phyloP scores from a whole-genome alignment of 2,113 vertebrate genomes.

The Anolis carolinensis region DNA sequence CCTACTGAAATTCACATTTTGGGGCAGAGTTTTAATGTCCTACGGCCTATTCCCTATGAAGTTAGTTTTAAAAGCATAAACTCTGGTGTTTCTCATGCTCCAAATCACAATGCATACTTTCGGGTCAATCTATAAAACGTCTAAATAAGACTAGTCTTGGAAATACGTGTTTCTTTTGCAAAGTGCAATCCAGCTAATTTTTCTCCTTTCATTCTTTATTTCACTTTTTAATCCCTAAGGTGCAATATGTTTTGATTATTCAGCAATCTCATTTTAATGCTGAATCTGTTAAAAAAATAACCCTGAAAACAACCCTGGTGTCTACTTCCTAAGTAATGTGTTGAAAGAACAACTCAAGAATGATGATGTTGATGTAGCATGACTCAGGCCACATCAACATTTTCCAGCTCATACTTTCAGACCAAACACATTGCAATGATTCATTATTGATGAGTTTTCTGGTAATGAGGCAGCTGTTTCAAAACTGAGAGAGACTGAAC shows the following conservation, averaged over 20 bases:
- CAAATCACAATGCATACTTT: background rate
- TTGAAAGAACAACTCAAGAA: conserved; percentile 28
- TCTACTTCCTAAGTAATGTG: conserved; percentile 30
- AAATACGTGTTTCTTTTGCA: conserved; percentile 34
- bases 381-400: conserved; percentile 29
- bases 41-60: conserved; percentile 38
- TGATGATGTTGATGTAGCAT: conserved; percentile 41
- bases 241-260: conserved; percentile 9
- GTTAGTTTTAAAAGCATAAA: conserved; percentile 37
- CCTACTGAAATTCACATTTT: conserved; percentile 39
- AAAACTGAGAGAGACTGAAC: background rate
- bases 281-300: conserved; percentile 29
- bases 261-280: conserved; percentile 8
- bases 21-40: conserved; percentile 15
- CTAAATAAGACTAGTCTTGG: conserved; percentile 21
- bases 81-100: conserved; percentile 18
- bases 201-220: background rate
- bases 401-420: conserved; percentile 38
- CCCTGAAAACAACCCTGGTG: background rate
- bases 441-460: conserved; percentile 17
- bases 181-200: background rate
- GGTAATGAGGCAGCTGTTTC: background rate
- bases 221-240: background rate
- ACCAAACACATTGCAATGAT: background rate
- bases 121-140: conserved; percentile 33